These are phyloP conservation scores for Boulengerochromis microlepis DNA, from an alignment of 2,113 vertebrate genomes.

Conservation along the genomic window DNA sequence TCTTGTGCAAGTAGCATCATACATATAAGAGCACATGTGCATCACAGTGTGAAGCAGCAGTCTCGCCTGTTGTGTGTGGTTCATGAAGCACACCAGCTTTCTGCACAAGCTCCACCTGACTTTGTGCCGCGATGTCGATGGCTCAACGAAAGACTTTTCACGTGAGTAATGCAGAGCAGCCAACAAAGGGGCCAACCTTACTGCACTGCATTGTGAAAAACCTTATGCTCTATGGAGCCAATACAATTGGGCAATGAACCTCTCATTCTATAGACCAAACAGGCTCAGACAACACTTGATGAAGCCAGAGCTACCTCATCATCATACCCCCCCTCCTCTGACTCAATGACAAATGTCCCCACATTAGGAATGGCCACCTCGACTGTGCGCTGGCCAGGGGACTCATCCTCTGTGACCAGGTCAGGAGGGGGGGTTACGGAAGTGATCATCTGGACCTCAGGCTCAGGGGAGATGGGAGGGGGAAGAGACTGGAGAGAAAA, in stretches of 20 bases:
- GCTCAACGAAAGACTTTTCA: constrained; percentile 24
- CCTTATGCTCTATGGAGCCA: not conserved
- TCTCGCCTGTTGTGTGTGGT: not conserved
- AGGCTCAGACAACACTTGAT: not conserved
- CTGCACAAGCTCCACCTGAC: not conserved
- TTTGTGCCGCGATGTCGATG: constrained; percentile 12
- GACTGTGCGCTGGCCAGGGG: constrained; percentile 81
- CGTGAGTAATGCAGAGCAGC: constrained; percentile 1
- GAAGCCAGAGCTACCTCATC: constrained; percentile 85
- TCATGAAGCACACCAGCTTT: not conserved
- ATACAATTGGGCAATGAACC: not conserved
- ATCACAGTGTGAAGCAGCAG: not conserved
- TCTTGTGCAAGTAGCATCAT: not conserved
- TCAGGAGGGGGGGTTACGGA: constrained; percentile 32
- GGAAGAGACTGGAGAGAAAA: constrained; percentile 52
- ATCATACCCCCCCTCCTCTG: constrained; percentile 94
- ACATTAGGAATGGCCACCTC: constrained; percentile 92
- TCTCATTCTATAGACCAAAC: constrained; percentile 16
- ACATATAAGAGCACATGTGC: not conserved
- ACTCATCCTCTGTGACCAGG: constrained; percentile 57
- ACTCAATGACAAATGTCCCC: constrained; percentile 92
- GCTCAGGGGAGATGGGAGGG: constrained; percentile 48
- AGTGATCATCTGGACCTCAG: constrained; percentile 77
- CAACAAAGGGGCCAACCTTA: not conserved
- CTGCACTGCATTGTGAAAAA: constrained; percentile 28